These are phyloP conservation scores for Panthera leo DNA, from an alignment of 2,113 vertebrate genomes.

Conservation along the genomic window DNA sequence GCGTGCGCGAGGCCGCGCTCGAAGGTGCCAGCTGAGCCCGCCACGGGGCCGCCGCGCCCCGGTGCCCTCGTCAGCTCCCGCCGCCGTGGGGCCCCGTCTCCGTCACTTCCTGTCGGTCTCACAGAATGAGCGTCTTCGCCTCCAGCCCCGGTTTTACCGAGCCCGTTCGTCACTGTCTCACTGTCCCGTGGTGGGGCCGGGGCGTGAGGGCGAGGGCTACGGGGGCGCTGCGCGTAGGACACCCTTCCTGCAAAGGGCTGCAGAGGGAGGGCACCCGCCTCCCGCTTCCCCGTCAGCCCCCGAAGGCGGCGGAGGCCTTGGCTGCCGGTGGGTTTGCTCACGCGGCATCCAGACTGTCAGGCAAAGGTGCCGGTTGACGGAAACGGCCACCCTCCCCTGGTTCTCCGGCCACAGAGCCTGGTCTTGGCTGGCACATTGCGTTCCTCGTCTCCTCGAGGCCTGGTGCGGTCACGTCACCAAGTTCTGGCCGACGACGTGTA, in stretches of 20 bases:
- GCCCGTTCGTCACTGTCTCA: slow-evolving; percentile 55
- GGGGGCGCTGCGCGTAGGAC: not conserved
- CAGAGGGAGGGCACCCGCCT: not conserved
- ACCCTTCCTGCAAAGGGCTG: not conserved
- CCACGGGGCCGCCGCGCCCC: fast-evolving
- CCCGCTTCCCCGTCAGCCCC: not conserved
- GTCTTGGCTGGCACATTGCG: fast-evolving
- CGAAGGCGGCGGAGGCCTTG: not conserved
- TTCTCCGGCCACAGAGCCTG: not conserved
- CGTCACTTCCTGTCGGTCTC: slow-evolving; percentile 57
- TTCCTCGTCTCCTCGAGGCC: not conserved
- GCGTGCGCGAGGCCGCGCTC: not conserved
- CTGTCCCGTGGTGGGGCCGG: not conserved
- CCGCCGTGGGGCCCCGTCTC: slow-evolving; percentile 78
- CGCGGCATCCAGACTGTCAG: not conserved
- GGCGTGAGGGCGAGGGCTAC: slow-evolving; percentile 8
- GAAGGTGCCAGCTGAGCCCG: not conserved
- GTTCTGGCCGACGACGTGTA: not conserved
- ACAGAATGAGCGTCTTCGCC: slow-evolving; percentile 59
- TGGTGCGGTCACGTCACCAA: not conserved
- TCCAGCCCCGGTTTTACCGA: slow-evolving; percentile 60
- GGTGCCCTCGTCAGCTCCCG: not conserved
- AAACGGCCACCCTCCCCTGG: fast-evolving
- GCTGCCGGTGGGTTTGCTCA: fast-evolving
- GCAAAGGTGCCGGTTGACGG: not conserved